Percentiles rank a stretch among this genome's conserved stretches.
Conservation (phyloP, 2,888 invertebrate species). For the Mamestra brassicae region DNA sequence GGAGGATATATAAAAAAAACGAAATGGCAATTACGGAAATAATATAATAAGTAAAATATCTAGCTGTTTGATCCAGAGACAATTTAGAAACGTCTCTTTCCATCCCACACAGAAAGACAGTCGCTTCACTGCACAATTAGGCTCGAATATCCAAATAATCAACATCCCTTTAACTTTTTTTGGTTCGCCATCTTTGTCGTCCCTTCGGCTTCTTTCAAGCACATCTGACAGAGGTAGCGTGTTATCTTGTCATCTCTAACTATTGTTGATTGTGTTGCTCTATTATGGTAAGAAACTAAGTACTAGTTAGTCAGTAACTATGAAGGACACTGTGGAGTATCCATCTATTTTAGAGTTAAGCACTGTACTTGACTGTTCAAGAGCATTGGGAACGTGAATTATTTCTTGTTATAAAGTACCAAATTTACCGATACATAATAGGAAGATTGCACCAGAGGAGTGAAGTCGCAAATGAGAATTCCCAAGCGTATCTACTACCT, state of each 20-base stretch:
- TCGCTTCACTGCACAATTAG: constrained; percentile 29
- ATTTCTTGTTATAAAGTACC: too few species aligned
- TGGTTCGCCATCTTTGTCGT: not conserved
- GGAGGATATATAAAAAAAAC: too few species aligned
- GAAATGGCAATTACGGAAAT: too few species aligned
- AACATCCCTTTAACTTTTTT: constrained; percentile 33
- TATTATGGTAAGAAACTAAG: not conserved
- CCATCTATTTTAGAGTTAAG: not conserved
- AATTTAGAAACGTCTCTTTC: too few species aligned
- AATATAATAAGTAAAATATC: not conserved
- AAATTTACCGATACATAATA: too few species aligned
- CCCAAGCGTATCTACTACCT: too few species aligned
- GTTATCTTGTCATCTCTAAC: constrained; percentile 39
- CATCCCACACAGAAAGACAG: not conserved
- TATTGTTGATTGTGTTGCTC: constrained; percentile 4
- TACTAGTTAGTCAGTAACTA: too few species aligned
- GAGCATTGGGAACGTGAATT: not conserved
- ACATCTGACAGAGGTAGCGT: constrained; percentile 19
- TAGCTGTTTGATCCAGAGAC: not conserved
- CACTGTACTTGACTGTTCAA: not conserved
- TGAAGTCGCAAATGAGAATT: too few species aligned
- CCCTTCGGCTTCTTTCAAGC: constrained; percentile 38
- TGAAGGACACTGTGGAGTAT: not conserved
- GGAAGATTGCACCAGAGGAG: too few species aligned
- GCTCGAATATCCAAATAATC: constrained; percentile 34